Evolutionary conservation across 1,140 invertebrate genomes (phyloP), one percentile per base, ranked within the genome.

Genomic region (Procambarus virginalis): DNA sequence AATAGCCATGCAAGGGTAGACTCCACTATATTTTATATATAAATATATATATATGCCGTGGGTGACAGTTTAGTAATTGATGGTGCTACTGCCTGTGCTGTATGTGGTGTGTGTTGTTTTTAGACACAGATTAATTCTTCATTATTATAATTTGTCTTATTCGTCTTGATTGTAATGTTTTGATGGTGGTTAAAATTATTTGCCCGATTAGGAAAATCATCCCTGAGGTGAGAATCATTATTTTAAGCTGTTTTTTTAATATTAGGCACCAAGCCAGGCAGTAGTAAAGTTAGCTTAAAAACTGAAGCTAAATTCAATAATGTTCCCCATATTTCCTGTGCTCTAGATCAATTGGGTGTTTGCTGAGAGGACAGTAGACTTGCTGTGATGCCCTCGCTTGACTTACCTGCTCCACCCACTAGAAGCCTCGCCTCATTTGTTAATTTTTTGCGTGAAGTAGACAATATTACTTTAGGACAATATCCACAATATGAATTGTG

Each of bases 311-410:
- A 84, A 70, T 73, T 48, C 78, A 86, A 73, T 88, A 88, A 88
- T 88, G 60, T 88, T 49, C 76, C 77, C 20, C 58, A 87, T 87
- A 68, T 87, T 79, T 88, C 77, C 77, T 81, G n/a, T 88, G 78
- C 86, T 88, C 78, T 88, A 88, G 86, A 88, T 88, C n/a, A 88
- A 22, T 14, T 70, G 77, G 86, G 86, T 88, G 86, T 49, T 84
- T 49, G 86, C 86, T 82, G 86, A 75, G 68, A 70, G 48, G 34
- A 70, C 34, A 81, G 68, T 84, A 84, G 82, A 70, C 20, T 10
- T 70, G 78, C 86, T 34, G 46, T 68, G 49, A 55, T 34, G 68
- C 68, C 83, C 81, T 49, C 58, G 45, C 60, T 60, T 46, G 55
- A 45, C 55, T 86, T 45, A 45, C 64, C 51, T 46, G 60, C 14